phyloP scores from a whole-genome alignment of 2,113 vertebrate genomes.

The Erythrocercus mccallii region DNA sequence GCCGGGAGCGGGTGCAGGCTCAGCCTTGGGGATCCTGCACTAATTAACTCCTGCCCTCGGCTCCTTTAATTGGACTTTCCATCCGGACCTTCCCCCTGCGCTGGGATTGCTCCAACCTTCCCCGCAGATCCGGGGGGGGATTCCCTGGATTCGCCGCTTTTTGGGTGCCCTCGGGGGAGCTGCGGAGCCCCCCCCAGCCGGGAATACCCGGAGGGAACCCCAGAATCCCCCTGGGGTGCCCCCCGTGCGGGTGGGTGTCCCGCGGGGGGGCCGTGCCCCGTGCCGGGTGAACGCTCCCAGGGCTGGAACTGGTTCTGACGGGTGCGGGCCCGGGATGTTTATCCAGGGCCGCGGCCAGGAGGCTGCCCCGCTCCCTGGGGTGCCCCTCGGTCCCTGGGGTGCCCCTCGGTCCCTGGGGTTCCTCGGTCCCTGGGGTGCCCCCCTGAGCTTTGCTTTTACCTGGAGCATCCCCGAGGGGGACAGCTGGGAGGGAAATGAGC shows the following conservation, averaged over 20 bases:
- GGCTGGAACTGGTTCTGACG: not conserved
- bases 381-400: not conserved
- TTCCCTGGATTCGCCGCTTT: not conserved
- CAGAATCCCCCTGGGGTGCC: rapidly evolving
- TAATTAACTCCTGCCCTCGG: not conserved
- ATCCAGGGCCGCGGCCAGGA: not conserved
- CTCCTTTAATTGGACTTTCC: not conserved
- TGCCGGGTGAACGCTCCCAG: not conserved
- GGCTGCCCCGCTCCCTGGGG: not conserved
- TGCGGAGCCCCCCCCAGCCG: too few relatives aligned
- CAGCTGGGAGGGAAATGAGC: rapidly evolving
- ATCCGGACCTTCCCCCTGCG: rapidly evolving
- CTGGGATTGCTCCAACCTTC: not conserved
- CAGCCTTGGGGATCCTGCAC: not conserved
- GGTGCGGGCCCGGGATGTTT: not conserved
- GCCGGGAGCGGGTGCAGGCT: not conserved
- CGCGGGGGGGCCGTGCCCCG: not conserved
- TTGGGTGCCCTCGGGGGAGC: not conserved
- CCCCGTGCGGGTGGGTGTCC: not conserved
- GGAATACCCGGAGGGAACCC: not conserved
- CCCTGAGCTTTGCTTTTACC: rapidly evolving
- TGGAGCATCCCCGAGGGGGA: not conserved
- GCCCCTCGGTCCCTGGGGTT: too few relatives aligned
- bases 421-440: too few relatives aligned
- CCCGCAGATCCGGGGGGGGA: not conserved